These are phyloP conservation scores for Sebastes reedi DNA, from an alignment of 2,797 vertebrate genomes.

Conservation along the genomic window DNA sequence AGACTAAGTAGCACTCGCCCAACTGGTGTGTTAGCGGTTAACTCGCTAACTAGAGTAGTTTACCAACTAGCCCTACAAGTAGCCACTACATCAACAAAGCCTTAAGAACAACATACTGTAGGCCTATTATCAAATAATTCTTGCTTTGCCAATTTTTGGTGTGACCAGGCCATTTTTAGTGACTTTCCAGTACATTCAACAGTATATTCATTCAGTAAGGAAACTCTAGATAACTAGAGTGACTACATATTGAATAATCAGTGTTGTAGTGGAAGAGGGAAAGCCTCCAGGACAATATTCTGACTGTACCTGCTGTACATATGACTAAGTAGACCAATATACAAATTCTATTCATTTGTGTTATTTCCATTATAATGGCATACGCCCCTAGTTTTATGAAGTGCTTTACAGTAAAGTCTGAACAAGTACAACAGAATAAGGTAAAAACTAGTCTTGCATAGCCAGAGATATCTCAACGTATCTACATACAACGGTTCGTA, in stretches of 20 bases:
- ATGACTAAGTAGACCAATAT: no score
- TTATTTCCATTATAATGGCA: not conserved
- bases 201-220: not conserved
- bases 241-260: not conserved
- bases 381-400: not conserved
- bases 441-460: not conserved
- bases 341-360: no score
- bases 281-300: not conserved
- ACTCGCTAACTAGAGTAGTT: not conserved
- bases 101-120: not conserved
- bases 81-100: not conserved
- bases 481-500: no score
- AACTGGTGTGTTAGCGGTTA: not conserved
- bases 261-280: not conserved
- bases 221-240: not conserved
- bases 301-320: no score
- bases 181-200: not conserved
- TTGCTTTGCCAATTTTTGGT: not conserved
- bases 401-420: not conserved
- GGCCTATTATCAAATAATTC: not conserved
- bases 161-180: not conserved
- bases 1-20: not conserved
- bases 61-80: not conserved
- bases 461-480: not conserved
- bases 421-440: not conserved